These are phyloP conservation scores for Sinopyrophorus schimmeli DNA, from an alignment of 2,888 invertebrate species.

Conservation along the genomic window DNA sequence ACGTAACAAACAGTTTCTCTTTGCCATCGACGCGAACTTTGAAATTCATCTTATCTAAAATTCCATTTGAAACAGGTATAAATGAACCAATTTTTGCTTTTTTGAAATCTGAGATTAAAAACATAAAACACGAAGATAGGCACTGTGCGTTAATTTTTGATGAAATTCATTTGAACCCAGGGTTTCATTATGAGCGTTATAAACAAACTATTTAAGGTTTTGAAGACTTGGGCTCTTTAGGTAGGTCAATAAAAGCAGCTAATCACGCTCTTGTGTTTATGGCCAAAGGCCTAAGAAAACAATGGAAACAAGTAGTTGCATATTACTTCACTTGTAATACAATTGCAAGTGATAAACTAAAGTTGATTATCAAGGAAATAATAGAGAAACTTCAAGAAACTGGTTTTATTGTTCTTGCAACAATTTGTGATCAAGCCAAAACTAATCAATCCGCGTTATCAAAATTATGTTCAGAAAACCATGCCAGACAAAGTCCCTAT, in stretches of 20 bases:
- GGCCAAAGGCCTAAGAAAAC: slow-evolving; percentile 22
- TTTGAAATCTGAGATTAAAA: background rate
- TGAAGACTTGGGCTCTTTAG: slow-evolving; percentile 35
- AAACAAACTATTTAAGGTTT: slow-evolving; percentile 31
- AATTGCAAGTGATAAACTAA: slow-evolving; percentile 9
- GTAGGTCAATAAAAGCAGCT: slow-evolving; percentile 27
- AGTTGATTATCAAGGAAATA: slow-evolving; percentile 3
- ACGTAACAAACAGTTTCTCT: background rate
- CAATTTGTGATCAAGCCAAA: slow-evolving; percentile 2
- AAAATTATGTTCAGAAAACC: background rate
- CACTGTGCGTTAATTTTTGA: slow-evolving; percentile 28
- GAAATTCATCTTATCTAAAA: background rate
- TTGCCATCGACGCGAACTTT: slow-evolving; percentile 1
- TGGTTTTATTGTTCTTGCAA: slow-evolving; percentile 4
- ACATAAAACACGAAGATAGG: background rate
- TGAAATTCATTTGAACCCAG: slow-evolving; percentile 32
- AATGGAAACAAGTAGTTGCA: slow-evolving; percentile 28
- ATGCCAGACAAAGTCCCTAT: background rate
- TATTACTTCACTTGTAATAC: slow-evolving; percentile 24
- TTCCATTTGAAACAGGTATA: slow-evolving; percentile 8
- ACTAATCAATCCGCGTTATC: background rate
- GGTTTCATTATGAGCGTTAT: slow-evolving; percentile 28
- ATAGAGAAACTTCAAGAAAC: slow-evolving; percentile 2
- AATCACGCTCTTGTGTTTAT: slow-evolving; percentile 39
- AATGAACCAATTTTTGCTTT: background rate